Base-by-base conservation (phyloP, 2,888 invertebrate species). In the Sesia apiformis region DNA sequence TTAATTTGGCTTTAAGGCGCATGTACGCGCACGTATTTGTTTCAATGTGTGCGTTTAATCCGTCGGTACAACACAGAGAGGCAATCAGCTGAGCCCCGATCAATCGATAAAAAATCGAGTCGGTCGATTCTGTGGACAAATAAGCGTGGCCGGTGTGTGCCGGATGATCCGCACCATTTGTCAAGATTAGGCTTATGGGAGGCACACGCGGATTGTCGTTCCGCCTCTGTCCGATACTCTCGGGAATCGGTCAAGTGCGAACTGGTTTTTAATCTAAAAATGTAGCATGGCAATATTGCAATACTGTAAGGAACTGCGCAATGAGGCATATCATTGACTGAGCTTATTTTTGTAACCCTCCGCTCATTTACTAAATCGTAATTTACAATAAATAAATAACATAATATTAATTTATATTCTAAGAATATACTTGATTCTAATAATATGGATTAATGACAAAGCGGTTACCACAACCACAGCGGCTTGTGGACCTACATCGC, bases 61-160 rank as follows among this genome's bases (percentile, higher is more conserved):
- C 74, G 84, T 65, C 88, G 88, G 87, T 83, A 78, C 84, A 82
- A 86, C 84, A 86, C 72, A 86, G 82, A 72, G 76, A 69, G 68
- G 81, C 87, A 88, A 89, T 88, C 88, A 88, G 86, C 80, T 87
- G 84, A 85, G 83, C 84, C 72, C 64, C 74, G 86, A 87, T 86
- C 84, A 80, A 86, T 88, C 83, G 87, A 88, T 88, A 87, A 89
- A 85, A 84, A 86, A 84, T 82, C 74, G 78, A 77, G 75, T 68
- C 76, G 73, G 68, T 67, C 68, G 72, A 76, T 74, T 76, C 78
- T 72, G 76, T 75, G 76, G 81, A 81, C 81, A 78, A 83, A 81
- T 78, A 80, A 42, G 5, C 74, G 70, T 67, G 76, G 70, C 73
- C 70, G 72, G 65, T 69, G 68, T 67, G 58, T 66, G 67, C 60